These are phyloP conservation scores for Willowsia nigromaculata DNA, from an alignment of 2,888 invertebrate species.

Conservation along the genomic window DNA sequence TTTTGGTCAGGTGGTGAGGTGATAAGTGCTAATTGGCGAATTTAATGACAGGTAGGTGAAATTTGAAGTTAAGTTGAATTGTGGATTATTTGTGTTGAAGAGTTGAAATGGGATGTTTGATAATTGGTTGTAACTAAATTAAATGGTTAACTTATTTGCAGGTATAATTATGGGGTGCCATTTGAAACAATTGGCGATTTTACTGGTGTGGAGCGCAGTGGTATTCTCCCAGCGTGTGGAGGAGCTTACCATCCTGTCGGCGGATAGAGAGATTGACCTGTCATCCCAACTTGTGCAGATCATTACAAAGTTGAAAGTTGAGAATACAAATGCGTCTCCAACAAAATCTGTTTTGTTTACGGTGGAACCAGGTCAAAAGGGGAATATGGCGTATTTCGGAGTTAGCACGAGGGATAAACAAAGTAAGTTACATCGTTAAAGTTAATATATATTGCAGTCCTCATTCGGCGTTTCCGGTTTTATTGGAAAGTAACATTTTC, in stretches of 20 bases:
- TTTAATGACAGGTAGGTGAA: no score
- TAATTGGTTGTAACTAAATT: no score
- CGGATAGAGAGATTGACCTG: conserved; percentile 92
- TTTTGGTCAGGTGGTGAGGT: no score
- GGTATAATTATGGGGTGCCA: background rate
- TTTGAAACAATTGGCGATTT: background rate
- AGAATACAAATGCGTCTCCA: conserved; percentile 89
- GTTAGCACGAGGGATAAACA: conserved; percentile 80
- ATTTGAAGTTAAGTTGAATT: no score
- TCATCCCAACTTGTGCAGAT: conserved; percentile 94
- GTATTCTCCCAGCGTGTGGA: conserved; percentile 68
- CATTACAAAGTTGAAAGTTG: conserved; percentile 88
- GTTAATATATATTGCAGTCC: background rate
- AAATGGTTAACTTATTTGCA: background rate
- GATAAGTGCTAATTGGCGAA: no score
- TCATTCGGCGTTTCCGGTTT: background rate
- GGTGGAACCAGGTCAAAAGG: conserved; percentile 84
- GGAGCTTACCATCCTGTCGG: conserved; percentile 83
- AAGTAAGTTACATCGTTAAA: conserved; percentile 3
- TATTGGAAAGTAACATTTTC: no score
- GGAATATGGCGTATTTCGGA: conserved; percentile 87
- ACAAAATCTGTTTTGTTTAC: conserved; percentile 87
- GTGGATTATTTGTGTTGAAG: background rate
- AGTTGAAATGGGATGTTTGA: no score
- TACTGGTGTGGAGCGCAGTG: conserved; percentile 18